Evolutionary conservation across 2,888 invertebrate genomes (phyloP).

Genomic region (Apodemia hepburni): DNA sequence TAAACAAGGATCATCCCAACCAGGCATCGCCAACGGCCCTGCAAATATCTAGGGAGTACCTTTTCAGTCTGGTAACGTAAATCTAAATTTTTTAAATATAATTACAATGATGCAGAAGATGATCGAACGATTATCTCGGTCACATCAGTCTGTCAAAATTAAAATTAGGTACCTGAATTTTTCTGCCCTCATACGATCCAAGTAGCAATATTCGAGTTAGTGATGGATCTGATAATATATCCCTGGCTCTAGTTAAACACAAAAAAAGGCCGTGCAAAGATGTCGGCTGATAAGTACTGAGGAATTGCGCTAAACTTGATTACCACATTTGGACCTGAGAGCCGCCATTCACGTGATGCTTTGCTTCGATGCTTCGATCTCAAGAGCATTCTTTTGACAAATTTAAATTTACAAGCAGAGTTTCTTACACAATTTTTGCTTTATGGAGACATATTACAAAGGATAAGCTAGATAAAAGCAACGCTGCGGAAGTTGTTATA

Average conservation of each 20-base stretch:
- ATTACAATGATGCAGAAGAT: no score
- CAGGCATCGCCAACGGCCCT: no score
- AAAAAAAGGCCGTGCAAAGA: conserved; percentile 35
- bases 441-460: conserved; percentile 36
- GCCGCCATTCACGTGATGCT: conserved; percentile 35
- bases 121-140: no score
- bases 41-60: no score
- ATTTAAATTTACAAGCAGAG: conserved; percentile 31
- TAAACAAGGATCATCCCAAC: no score
- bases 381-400: conserved; percentile 30
- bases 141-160: conserved; percentile 17
- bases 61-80: no score
- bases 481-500: conserved; percentile 24
- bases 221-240: conserved; percentile 28
- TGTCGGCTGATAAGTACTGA: conserved; percentile 36
- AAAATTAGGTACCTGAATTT: conserved; percentile 25
- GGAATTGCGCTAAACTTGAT: conserved; percentile 29
- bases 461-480: conserved; percentile 31
- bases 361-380: no score
- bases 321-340: conserved; percentile 35
- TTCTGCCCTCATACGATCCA: conserved; percentile 29
- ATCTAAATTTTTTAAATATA: no score
- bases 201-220: conserved; percentile 27
- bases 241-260: conserved; percentile 13
- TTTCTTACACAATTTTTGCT: conserved; percentile 37